phyloP scores from a whole-genome alignment of 1,140 invertebrate species.

The Palaemon carinicauda region DNA sequence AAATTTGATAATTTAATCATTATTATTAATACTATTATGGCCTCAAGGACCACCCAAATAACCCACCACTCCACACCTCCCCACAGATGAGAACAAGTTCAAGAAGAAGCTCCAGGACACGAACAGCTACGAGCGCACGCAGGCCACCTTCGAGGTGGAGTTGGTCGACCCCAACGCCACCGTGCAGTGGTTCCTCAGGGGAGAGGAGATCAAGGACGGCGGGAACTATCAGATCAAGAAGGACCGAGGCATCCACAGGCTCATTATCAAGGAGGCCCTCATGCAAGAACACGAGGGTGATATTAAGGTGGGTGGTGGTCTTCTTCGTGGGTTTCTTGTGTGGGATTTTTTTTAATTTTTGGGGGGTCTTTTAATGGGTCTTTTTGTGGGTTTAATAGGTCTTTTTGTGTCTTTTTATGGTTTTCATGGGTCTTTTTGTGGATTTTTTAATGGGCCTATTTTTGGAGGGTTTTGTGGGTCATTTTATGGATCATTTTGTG shows the following conservation, averaged over 20 bases:
- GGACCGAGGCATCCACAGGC: slow-evolving; percentile 89
- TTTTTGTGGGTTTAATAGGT: too few species aligned
- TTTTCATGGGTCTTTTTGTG: too few species aligned
- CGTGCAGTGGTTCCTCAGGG: slow-evolving; percentile 94
- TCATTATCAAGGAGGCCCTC: slow-evolving; percentile 84
- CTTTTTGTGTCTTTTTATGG: too few species aligned
- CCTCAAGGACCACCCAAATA: neutral
- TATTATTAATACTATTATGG: too few species aligned
- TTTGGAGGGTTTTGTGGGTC: too few species aligned
- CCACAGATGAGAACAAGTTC: slow-evolving; percentile 71
- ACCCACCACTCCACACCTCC: neutral
- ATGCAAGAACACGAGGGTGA: slow-evolving; percentile 77
- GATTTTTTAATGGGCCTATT: too few species aligned
- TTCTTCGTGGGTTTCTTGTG: too few species aligned
- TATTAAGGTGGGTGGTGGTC: slow-evolving; percentile 71
- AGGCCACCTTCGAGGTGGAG: slow-evolving; percentile 88
- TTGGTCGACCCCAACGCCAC: slow-evolving; percentile 93
- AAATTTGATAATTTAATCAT: too few species aligned
- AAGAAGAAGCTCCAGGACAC: slow-evolving; percentile 96
- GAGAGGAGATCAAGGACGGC: slow-evolving; percentile 79
- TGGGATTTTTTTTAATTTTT: too few species aligned
- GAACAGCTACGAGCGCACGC: slow-evolving; percentile 87
- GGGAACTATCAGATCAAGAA: slow-evolving; percentile 86
- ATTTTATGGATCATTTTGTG: too few species aligned
- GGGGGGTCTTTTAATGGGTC: too few species aligned